phyloP scores from a whole-genome alignment of 2,113 vertebrate species.

The Hydrolagus affinis region DNA sequence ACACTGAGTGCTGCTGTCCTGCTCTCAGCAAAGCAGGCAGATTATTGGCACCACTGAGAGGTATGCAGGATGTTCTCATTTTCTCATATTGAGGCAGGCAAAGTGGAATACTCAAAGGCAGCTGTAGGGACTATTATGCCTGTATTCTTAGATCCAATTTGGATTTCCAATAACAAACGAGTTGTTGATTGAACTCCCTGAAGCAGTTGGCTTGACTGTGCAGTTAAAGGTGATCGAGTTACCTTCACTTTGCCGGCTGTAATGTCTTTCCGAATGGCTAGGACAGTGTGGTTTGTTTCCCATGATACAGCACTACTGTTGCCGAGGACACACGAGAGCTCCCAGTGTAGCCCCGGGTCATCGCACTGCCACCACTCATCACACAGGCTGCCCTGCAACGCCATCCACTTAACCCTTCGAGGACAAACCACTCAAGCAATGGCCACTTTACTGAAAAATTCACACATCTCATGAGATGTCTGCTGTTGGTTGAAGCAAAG shows the following conservation, averaged over 20 bases:
- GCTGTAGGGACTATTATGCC: not conserved
- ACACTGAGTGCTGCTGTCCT: too few species aligned
- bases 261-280: not conserved
- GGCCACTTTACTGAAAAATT: not conserved
- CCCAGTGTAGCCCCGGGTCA: too few species aligned
- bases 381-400: too few species aligned
- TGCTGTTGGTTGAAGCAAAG: too few species aligned
- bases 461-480: too few species aligned
- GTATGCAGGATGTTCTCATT: not conserved
- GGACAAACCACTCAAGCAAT: not conserved
- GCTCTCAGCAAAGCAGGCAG: not conserved
- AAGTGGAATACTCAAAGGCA: not conserved
- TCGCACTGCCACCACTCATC: too few species aligned
- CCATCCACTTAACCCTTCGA: not conserved
- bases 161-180: not conserved
- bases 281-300: not conserved
- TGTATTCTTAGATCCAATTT: not conserved
- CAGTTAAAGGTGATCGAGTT: not conserved
- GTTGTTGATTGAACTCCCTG: not conserved
- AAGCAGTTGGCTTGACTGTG: not conserved
- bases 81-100: too few species aligned
- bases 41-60: not conserved
- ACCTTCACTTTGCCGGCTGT: too few species aligned
- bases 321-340: too few species aligned
- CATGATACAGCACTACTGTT: not conserved